Conservation (phyloP, 2,888 invertebrate genomes). For the Cantharis flavilabris region DNA sequence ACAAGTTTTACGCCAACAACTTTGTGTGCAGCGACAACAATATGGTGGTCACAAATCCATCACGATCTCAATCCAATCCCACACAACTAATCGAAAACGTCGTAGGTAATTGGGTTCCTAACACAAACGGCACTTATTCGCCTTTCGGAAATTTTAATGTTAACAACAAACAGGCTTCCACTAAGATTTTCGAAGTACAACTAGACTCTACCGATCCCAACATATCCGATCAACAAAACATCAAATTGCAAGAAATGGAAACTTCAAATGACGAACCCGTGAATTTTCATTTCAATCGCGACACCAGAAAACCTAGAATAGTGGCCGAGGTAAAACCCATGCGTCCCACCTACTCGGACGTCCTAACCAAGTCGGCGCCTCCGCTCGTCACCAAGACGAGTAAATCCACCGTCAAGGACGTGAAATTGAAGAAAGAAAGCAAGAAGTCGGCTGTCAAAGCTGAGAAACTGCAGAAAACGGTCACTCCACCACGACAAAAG, state of each 20-base stretch:
- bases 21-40: constrained; percentile 9
- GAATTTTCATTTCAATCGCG: constrained; percentile 57
- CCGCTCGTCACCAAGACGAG: constrained; percentile 48
- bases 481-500: constrained; percentile 56
- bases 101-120: constrained; percentile 73
- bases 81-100: constrained; percentile 69
- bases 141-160: constrained; percentile 69
- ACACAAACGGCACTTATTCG: constrained; percentile 73
- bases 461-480: constrained; percentile 49
- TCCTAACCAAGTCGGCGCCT: constrained; percentile 70
- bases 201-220: constrained; percentile 33
- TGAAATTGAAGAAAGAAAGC: constrained; percentile 53
- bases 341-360: constrained; percentile 85
- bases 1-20: constrained; percentile 2
- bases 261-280: constrained; percentile 42
- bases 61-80: constrained; percentile 30
- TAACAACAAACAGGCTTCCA: constrained; percentile 49
- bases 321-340: constrained; percentile 86
- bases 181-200: constrained; percentile 45
- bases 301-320: constrained; percentile 69
- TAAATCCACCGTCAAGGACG: constrained; percentile 50
- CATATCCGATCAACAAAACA: constrained; percentile 11
- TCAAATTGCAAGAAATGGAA: constrained; percentile 34
- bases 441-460: constrained; percentile 52
- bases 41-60: constrained; percentile 7